Conservation (phyloP, 2,113 vertebrate species). For the Psephotus haematonotus region DNA sequence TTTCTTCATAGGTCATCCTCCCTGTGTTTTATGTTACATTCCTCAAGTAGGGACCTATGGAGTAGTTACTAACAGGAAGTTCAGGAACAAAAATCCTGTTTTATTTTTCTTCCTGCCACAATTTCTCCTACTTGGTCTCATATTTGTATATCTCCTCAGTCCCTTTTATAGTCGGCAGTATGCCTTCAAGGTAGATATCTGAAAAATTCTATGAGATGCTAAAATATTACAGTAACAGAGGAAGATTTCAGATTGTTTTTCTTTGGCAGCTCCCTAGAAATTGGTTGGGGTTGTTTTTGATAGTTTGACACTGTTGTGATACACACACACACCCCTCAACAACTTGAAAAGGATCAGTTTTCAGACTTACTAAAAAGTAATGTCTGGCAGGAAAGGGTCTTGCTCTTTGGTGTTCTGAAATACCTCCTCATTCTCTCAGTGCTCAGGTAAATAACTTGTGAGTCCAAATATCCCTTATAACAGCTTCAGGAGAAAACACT, state of each 20-base stretch:
- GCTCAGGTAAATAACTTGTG: neutral
- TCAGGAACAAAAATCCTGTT: neutral
- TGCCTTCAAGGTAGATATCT: neutral
- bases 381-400: neutral
- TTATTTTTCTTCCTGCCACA: neutral
- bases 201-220: neutral
- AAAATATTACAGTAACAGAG: neutral
- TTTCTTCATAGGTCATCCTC: neutral
- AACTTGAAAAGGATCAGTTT: neutral
- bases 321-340: accelerated
- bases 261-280: neutral
- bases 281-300: neutral
- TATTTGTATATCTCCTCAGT: neutral
- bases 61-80: neutral
- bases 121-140: neutral
- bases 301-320: neutral
- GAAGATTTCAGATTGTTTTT: neutral
- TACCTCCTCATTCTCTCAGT: neutral
- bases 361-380: neutral
- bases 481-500: neutral
- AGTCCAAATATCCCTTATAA: neutral
- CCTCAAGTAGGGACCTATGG: neutral
- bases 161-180: accelerated
- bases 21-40: neutral
- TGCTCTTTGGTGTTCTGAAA: neutral